phyloP scores from a whole-genome alignment of 2,113 vertebrate species.

The Rhinopithecus roxellana region DNA sequence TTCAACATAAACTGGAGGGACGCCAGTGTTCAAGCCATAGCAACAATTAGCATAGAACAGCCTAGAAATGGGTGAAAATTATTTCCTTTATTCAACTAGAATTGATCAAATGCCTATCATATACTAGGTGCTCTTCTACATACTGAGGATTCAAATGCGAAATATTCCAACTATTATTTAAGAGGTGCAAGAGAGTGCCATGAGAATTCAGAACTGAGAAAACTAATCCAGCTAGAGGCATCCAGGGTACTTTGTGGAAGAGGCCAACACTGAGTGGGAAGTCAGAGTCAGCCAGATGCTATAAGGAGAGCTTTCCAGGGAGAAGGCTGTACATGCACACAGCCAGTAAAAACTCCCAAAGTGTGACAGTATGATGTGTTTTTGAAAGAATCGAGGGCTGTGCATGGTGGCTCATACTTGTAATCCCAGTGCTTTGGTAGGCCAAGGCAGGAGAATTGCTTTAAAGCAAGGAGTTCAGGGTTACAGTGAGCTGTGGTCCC shows the following conservation, averaged over 20 bases:
- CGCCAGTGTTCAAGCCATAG: neutral
- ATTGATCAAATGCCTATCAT: neutral
- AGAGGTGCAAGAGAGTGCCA: neutral
- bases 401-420: neutral
- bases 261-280: neutral
- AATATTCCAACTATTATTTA: neutral
- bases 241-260: neutral
- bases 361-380: neutral
- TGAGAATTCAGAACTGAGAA: neutral
- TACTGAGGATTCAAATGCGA: neutral
- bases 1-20: neutral
- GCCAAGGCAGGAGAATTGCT: neutral
- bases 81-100: neutral
- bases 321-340: neutral
- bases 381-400: neutral
- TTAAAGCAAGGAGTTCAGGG: neutral
- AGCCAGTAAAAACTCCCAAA: neutral
- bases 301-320: neutral
- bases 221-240: neutral
- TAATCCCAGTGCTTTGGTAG: neutral
- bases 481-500: too few relatives aligned
- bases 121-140: neutral
- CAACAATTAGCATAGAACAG: neutral
- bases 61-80: neutral
- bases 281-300: neutral